Percentiles rank a stretch among this genome's conserved stretches.
phyloP scores from a whole-genome alignment of 2,797 vertebrate species.

The Nothura maculosa region DNA sequence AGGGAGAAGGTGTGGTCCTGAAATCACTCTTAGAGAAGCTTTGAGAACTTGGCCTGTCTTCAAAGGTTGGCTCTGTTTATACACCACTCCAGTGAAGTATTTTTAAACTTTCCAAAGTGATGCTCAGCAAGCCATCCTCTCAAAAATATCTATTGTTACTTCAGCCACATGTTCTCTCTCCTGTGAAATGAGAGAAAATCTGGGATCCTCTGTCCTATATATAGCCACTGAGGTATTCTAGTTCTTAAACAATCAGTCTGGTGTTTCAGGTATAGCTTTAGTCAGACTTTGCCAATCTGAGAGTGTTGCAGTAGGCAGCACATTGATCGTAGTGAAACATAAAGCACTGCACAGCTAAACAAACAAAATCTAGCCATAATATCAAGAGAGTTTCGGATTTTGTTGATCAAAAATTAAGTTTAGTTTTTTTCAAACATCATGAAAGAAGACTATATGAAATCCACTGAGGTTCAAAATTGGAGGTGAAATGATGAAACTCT shows the following conservation, averaged over 20 bases:
- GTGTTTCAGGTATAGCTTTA: neutral
- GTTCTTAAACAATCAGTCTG: neutral
- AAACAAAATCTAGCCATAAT: conserved; percentile 75
- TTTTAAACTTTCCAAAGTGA: neutral
- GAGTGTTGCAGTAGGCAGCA: neutral
- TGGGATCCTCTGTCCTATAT: neutral
- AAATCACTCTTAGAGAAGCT: neutral
- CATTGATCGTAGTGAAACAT: neutral
- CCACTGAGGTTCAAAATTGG: conserved; percentile 77
- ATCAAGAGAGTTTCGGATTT: conserved; percentile 55
- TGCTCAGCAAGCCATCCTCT: neutral
- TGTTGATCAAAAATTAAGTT: conserved; percentile 79
- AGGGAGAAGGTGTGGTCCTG: neutral
- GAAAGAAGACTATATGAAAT: conserved; percentile 85
- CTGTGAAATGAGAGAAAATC: conserved; percentile 18
- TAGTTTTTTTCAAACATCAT: conserved; percentile 80
- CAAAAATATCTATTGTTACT: neutral
- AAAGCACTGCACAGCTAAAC: conserved; percentile 72
- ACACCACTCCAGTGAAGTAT: neutral
- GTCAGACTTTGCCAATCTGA: neutral
- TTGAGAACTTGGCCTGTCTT: neutral
- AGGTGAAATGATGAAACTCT: neutral
- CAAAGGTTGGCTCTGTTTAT: neutral
- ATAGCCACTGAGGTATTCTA: neutral
- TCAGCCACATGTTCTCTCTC: neutral